Percentiles rank a stretch among this genome's conserved stretches.
Evolutionary conservation across 2,888 invertebrate genomes (phyloP).

Genomic region (Chrysotoxum bicinctum): DNA sequence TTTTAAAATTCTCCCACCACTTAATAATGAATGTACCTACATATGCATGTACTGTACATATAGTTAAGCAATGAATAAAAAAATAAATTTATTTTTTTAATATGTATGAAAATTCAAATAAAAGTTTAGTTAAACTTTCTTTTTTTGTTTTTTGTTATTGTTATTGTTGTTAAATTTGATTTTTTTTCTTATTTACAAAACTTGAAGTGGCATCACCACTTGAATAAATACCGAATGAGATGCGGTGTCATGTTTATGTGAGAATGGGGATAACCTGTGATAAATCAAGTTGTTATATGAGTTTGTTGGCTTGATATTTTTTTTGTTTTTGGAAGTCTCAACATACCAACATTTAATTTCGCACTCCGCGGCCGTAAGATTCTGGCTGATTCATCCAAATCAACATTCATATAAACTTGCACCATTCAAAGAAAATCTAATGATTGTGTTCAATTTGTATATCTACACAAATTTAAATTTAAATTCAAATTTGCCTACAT

Average conservation of each 20-base stretch:
- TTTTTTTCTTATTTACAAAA: neutral
- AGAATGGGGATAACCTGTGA: constrained; percentile 2
- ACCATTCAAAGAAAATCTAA: too few relatives aligned
- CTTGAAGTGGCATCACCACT: neutral
- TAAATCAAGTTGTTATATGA: constrained; percentile 12
- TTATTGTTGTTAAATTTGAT: neutral
- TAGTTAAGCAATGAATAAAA: constrained; percentile 41
- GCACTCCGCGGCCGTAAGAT: too few relatives aligned
- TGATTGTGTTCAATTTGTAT: too few relatives aligned
- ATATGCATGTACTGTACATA: too few relatives aligned
- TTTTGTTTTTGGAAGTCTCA: neutral
- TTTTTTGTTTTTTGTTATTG: constrained; percentile 20
- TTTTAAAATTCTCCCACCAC: constrained; percentile 61
- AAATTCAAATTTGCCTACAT: constrained; percentile 13
- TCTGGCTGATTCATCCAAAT: too few relatives aligned
- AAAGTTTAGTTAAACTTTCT: constrained; percentile 49
- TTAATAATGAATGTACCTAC: constrained; percentile 46
- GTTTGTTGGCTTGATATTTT: neutral
- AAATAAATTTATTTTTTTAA: constrained; percentile 10
- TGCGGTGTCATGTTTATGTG: constrained; percentile 7
- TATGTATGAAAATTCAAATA: constrained; percentile 54
- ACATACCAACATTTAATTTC: neutral
- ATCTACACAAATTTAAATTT: too few relatives aligned
- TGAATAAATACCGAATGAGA: neutral
- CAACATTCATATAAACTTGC: too few relatives aligned